Base-by-base conservation (phyloP, 2,888 invertebrate species). In the Girardia tigrina region DNA sequence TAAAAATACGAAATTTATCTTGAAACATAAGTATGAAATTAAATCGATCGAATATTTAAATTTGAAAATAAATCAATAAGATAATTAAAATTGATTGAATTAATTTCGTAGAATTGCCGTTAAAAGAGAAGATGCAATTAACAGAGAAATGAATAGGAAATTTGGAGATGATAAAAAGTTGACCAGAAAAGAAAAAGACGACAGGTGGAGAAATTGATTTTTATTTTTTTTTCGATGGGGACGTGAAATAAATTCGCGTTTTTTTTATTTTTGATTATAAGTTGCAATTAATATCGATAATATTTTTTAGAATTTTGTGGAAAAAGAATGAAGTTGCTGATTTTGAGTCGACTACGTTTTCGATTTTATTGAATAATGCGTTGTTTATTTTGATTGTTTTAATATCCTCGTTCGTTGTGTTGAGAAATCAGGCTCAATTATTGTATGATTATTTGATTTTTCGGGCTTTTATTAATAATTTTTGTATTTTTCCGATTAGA, bases 291-390 rank as follows among this genome's bases (percentile, higher is more conserved):
- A n/a, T n/a, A n/a, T n/a, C n/a, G n/a, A 36, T 69, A 28, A 76
- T 69, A 74, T 76, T 70, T 79, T 78, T 4, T 79, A 90, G 97
- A 81, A 93, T 97, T 80, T 85, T 98, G 78, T 98, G 95, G 95
- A 95, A 97, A 87, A 97, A 97, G 86, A 99, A 98, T 85, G 97
- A 97, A 87, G 95, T 97, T 14, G 97, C 97, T 26, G 98, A 99
- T 84, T 95, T 94, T 83, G 97, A 99, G 86, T 95, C 98, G 0
- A 98, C 95, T 36, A 95, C 94, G 0, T 95, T 93, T 85, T 90
- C 97, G 72, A 95, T 98, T 82, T 98, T 99, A 87, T 98, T 95
- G 88, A 98, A 95, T 87, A 99, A 99, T 83, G 91, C 95, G 23
- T 85, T 98, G 78, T 98, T 92, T 86, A 87, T 97, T 85, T 90